Evolutionary conservation across 2,888 invertebrate species (phyloP), one percentile per base, ranked within the genome.

Genomic region (Xestobium rufovillosum): DNA sequence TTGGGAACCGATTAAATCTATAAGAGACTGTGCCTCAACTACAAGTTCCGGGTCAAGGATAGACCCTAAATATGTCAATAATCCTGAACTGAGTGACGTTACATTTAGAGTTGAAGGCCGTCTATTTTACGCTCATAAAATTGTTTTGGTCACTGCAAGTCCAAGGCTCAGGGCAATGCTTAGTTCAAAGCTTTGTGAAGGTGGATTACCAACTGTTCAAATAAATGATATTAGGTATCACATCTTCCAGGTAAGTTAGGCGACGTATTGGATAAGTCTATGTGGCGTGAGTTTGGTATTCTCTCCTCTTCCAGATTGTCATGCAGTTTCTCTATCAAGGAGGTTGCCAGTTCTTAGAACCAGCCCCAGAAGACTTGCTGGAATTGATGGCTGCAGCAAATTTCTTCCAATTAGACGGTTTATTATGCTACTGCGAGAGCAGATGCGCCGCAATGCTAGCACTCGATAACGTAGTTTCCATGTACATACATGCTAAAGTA

Each of bases 291-390:
- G n/a, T n/a, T n/a, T n/a, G n/a, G n/a, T n/a, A n/a, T n/a, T n/a
- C n/a, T n/a, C n/a, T n/a, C n/a, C n/a, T 42, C 47, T 66, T 64
- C 26, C 60, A 88, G 87, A 76, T 89, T 73, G 85, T 88, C 16
- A 91, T 92, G 90, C 87, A 90, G 64, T 91, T 87, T 66, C 70
- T 92, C 34, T 92, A 92, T 66, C 86, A 88, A 52, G 91, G 91
- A 3, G 88, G 89, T 11, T 88, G 87, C 57, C 76, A 80, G 33
- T 78, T 78, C 1, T 68, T 89, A 36, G 80, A 83, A 47, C 81
- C 88, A 2, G 80, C 83, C 3, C 80, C 83, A 41, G 75, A 76
- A 38, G 90, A 90, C 55, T 83, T 91, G 31, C 66, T 91, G 45
- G 90, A 91, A 60, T 69, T 92, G 34, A 83, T 92, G 76, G 89